Evolutionary conservation across 2,888 invertebrate species (phyloP), one percentile per base, ranked within the genome.

Genomic region (Tanytarsus gracilentus): DNA sequence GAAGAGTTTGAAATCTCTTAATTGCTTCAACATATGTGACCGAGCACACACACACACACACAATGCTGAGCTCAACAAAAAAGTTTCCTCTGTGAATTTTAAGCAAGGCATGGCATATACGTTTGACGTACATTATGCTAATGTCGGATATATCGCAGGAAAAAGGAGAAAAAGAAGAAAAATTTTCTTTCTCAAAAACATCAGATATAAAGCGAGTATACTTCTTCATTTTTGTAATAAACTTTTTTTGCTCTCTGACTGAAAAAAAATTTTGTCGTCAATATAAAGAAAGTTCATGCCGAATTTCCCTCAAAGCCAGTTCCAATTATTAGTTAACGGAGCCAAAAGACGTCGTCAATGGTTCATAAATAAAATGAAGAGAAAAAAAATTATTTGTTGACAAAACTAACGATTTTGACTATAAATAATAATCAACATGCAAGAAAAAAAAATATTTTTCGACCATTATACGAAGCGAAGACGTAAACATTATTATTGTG

Each of bases 341-440:
- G 36, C 53, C 25, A 27, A 18, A 53, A 9, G 53, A 21, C 29
- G n/a, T n/a, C n/a, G n/a, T n/a, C n/a, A n/a, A n/a, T n/a, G 7
- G 36, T 36, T 39, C 27, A 53, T 53, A 53, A 30, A 39, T 23
- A 36, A 33, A 23, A 23, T 16, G 7, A 25, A 23, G 23, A 2
- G 21, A 40, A 16, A 39, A 53, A 14, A 25, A 56, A n/a, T 36
- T 3, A 6, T 36, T 36, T 14, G 9, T 29, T 18, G 44, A 18
- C 21, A 11, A 39, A 39, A 36, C 27, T 53, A 53, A 53, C 53
- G 53, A 53, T 25, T 23, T 23, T 11, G 53, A 53, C 36, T 14
- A 53, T 53, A 53, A 53, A 53, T 53, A 53, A 53, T 53, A 53
- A 53, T 36, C 53, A 36, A n/a, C n/a, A n/a, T n/a, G n/a, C n/a